Evolutionary conservation across 2,113 vertebrate genomes (phyloP).

Genomic region (Sinocyclocheilus rhinocerous): DNA sequence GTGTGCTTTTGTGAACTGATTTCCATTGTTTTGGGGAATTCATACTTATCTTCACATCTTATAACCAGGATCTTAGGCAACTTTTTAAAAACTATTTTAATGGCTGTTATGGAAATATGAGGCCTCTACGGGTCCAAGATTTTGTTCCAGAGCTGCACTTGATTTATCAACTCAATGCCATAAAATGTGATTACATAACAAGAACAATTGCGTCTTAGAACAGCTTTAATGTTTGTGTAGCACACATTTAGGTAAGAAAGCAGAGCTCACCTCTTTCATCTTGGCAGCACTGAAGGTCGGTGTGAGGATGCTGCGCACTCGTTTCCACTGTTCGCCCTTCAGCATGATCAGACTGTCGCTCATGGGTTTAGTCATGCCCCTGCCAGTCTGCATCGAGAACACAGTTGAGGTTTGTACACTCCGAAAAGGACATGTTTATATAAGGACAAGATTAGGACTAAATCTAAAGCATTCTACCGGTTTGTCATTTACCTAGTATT

Average conservation of each 20-base stretch:
- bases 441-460: neutral
- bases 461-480: neutral
- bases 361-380: constrained; percentile 80
- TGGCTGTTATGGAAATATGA: neutral
- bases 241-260: neutral
- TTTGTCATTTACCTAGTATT: neutral
- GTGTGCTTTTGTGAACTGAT: neutral
- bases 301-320: constrained; percentile 80
- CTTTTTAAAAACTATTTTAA: neutral
- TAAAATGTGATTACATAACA: constrained; percentile 31
- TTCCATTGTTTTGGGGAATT: neutral
- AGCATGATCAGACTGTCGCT: constrained; percentile 85
- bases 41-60: neutral
- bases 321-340: constrained; percentile 85
- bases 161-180: constrained; percentile 37
- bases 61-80: constrained; percentile 9
- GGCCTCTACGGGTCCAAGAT: neutral
- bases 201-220: neutral
- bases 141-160: neutral
- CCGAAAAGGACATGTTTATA: neutral
- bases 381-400: constrained; percentile 6
- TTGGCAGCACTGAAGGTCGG: constrained; percentile 84
- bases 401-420: neutral
- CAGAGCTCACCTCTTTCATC: constrained; percentile 82
- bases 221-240: constrained; percentile 12